These are phyloP conservation scores for Dicerorhinus sumatrensis DNA, from an alignment of 2,113 vertebrate species.

Conservation along the genomic window DNA sequence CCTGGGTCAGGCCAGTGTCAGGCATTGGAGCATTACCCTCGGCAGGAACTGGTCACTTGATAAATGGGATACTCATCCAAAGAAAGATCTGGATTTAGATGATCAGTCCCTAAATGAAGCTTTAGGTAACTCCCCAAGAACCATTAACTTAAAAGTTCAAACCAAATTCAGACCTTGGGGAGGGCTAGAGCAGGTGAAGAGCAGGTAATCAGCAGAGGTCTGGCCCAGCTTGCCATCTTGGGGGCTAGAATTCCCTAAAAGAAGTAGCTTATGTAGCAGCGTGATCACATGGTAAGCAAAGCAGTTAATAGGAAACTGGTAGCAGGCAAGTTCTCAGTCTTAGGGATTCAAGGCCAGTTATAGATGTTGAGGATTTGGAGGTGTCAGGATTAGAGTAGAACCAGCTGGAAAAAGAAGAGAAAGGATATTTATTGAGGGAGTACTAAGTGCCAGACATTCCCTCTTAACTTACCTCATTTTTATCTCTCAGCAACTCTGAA, in stretches of 20 bases:
- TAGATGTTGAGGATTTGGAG: neutral
- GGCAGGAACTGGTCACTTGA: neutral
- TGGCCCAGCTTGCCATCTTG: neutral
- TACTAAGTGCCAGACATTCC: neutral
- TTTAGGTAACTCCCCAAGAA: neutral
- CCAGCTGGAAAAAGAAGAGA: neutral
- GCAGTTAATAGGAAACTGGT: neutral
- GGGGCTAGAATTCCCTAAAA: neutral
- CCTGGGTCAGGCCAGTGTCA: neutral
- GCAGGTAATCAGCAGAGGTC: neutral
- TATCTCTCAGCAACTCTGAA: neutral
- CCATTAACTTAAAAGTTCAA: neutral
- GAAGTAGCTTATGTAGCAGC: neutral
- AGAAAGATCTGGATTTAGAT: neutral
- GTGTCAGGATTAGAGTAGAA: neutral
- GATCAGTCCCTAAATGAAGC: neutral
- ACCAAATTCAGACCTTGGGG: neutral
- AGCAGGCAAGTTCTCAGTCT: neutral
- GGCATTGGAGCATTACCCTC: neutral
- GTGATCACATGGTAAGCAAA: neutral
- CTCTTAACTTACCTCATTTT: neutral
- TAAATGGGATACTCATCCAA: neutral
- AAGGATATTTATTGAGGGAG: neutral
- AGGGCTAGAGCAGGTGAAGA: neutral
- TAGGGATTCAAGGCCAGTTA: neutral